A percentile compares a stretch with the other conserved stretches of the same genome.
phyloP scores from a whole-genome alignment of 2,797 vertebrate species.

The Lepus oiostolus region DNA sequence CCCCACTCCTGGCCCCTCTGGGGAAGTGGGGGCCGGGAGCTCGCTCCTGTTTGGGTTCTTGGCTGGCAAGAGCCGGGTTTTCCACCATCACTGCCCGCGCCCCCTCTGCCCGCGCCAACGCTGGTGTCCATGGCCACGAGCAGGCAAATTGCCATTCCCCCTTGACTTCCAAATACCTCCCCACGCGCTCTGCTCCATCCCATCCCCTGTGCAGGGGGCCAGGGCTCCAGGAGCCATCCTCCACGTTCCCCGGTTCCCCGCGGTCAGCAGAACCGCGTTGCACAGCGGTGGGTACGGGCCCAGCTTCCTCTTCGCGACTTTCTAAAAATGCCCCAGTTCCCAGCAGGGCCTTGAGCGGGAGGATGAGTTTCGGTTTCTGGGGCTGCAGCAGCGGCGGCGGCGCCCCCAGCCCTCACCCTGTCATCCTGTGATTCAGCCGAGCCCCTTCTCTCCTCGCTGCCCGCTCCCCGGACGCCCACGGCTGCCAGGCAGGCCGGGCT shows the following conservation, averaged over 20 bases:
- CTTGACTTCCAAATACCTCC: neutral
- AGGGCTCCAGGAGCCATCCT: neutral
- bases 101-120: neutral
- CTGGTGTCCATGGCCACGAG: too few species aligned
- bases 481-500: neutral
- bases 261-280: conserved; percentile 40
- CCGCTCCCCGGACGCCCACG: rapidly evolving
- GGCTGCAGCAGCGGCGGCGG: conserved; percentile 37
- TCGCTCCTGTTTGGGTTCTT: neutral
- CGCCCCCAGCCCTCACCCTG: neutral
- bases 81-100: neutral
- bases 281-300: neutral
- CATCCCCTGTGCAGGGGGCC: neutral
- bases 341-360: conserved; percentile 54
- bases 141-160: too few species aligned
- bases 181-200: neutral
- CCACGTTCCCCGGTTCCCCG: neutral
- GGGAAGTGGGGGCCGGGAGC: neutral
- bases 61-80: too few species aligned
- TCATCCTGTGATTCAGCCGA: conserved; percentile 67
- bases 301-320: conserved; percentile 73
- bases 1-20: neutral
- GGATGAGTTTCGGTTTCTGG: conserved; percentile 67
- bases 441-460: neutral
- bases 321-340: conserved; percentile 71